Percentiles rank a stretch among this genome's conserved stretches.
These are phyloP conservation scores for Sminthurides aquaticus DNA, from an alignment of 2,888 invertebrate genomes.

Conservation along the genomic window DNA sequence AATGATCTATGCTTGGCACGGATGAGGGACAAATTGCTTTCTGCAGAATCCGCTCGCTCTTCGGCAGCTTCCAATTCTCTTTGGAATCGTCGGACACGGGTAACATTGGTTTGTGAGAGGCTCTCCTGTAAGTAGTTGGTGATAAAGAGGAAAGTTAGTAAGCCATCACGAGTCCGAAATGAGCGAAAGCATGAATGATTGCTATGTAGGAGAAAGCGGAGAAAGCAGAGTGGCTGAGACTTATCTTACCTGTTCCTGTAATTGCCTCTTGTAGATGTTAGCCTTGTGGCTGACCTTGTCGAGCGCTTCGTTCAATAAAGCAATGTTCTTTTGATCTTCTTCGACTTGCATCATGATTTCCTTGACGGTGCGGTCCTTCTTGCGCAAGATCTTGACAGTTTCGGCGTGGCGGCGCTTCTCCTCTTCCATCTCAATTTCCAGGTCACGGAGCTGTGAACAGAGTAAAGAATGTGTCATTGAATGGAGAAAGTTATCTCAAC, in stretches of 20 bases:
- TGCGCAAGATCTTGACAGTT: constrained; percentile 93
- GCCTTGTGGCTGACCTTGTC: constrained; percentile 83
- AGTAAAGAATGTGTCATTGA: background rate
- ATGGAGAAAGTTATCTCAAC: background rate
- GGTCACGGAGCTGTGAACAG: constrained; percentile 64
- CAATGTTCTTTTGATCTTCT: constrained; percentile 93
- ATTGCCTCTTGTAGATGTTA: constrained; percentile 89
- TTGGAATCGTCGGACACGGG: constrained; percentile 95
- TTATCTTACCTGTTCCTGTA: constrained; percentile 73
- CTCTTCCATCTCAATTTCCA: constrained; percentile 90
- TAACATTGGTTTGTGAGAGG: constrained; percentile 82
- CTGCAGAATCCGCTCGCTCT: constrained; percentile 89
- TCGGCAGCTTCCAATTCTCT: constrained; percentile 95
- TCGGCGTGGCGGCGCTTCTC: constrained; percentile 95
- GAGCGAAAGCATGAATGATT: background rate
- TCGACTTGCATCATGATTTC: constrained; percentile 91
- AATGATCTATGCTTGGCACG: constrained; percentile 97
- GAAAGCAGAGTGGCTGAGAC: background rate
- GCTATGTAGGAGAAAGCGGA: background rate
- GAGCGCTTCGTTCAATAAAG: constrained; percentile 79
- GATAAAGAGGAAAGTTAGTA: constrained; percentile 8
- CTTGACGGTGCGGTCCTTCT: constrained; percentile 95
- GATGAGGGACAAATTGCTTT: constrained; percentile 87
- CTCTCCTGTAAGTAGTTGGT: constrained; percentile 62
- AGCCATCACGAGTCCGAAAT: background rate